These are phyloP conservation scores for Sphaeramia orbicularis DNA, from an alignment of 2,797 vertebrate species.

Conservation along the genomic window DNA sequence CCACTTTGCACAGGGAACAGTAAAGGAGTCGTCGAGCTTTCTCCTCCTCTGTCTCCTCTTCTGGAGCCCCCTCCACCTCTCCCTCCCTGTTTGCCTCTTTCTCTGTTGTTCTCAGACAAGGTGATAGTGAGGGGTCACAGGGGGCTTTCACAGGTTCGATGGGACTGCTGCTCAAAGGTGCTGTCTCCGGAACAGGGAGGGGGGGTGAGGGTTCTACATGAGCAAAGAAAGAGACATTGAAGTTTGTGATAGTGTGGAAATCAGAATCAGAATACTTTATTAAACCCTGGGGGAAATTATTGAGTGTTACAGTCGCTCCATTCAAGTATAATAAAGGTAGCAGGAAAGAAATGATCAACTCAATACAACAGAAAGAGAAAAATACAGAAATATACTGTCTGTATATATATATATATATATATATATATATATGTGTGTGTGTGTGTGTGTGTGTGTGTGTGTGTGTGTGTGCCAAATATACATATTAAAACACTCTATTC, in stretches of 20 bases:
- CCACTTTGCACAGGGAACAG: slow-evolving; percentile 98
- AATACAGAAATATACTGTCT: no score
- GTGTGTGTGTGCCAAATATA: background rate
- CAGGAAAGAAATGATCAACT: background rate
- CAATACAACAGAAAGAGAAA: no score
- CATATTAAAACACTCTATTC: no score
- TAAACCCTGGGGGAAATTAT: no score
- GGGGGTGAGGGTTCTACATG: slow-evolving; percentile 40
- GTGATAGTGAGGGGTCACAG: slow-evolving; percentile 61
- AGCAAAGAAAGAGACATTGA: background rate
- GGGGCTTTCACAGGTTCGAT: slow-evolving; percentile 80
- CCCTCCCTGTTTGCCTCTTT: slow-evolving; percentile 74
- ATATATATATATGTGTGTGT: no score
- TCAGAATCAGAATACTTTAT: no score
- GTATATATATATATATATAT: no score
- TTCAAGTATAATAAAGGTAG: no score
- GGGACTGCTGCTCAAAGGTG: slow-evolving; percentile 77
- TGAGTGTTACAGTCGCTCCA: no score
- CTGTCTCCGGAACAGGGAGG: slow-evolving; percentile 74
- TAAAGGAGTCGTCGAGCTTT: slow-evolving; percentile 95
- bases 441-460: no score
- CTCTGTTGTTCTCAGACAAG: slow-evolving; percentile 34
- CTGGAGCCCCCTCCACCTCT: slow-evolving; percentile 73
- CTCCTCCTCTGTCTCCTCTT: slow-evolving; percentile 91
- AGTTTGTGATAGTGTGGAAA: background rate